A percentile compares a stretch with the other conserved stretches of the same genome.
phyloP scores from a whole-genome alignment of 2,888 invertebrate genomes.

The Folsomia candida region DNA sequence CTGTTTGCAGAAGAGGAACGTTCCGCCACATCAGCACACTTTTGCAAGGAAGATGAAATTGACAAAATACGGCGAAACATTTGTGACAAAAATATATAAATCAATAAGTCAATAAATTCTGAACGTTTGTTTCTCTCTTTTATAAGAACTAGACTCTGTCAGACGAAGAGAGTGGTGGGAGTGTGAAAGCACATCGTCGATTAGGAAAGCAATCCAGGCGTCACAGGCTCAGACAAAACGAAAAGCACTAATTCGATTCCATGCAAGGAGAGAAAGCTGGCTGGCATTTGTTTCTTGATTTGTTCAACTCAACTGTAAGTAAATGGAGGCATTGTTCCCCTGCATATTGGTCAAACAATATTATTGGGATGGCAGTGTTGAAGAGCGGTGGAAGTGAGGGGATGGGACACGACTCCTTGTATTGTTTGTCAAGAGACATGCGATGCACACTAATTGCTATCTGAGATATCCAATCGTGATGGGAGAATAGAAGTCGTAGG shows the following conservation, averaged over 20 bases:
- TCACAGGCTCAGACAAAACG: not conserved
- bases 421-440: conserved; percentile 6
- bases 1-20: too few relatives aligned
- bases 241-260: not conserved
- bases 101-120: conserved; percentile 5
- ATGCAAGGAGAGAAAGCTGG: not conserved
- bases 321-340: not conserved
- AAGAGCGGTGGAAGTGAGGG: not conserved
- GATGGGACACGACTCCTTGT: conserved; percentile 1
- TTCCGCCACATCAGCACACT: not conserved
- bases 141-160: not conserved
- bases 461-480: not conserved
- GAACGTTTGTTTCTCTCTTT: not conserved
- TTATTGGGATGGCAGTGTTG: not conserved
- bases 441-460: conserved; percentile 22
- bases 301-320: not conserved
- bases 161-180: not conserved
- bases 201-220: not conserved
- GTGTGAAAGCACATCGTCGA: not conserved
- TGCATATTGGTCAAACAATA: conserved; percentile 1
- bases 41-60: not conserved
- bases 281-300: not conserved
- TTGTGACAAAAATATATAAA: conserved; percentile 8
- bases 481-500: not conserved
- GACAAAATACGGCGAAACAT: not conserved